Evolutionary conservation across 35 echinoderm and acorn worm species (phyloP), one percentile per base, ranked within the genome.

Genomic region (Lytechinus pictus): DNA sequence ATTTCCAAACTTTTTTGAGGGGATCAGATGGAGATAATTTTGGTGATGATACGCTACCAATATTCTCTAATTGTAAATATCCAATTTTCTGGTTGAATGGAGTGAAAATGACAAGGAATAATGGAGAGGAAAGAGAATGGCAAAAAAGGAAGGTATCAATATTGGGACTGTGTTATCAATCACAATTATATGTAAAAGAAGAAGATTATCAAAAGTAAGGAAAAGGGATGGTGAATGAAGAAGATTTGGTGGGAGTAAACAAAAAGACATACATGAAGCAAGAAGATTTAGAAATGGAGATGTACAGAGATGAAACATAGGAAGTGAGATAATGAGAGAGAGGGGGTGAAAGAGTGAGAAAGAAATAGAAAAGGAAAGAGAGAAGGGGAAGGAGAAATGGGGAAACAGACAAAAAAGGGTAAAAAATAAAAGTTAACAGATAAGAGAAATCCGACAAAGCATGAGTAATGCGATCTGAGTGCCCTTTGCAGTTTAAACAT

Each of bases 401-500:
- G 24, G 16, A 71, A 71, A 44, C 33, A 44, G 33, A 44, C 33
- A 0, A 44, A 44, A 44, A 44, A 44, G 2, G 33, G 33, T 44
- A 44, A 44, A 44, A 44, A 44, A 44, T 0, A n/a, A 44, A 44
- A 44, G 33, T 21, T 16, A 71, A 79, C 66, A 79, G 66, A 79
- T 3, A 79, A 79, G 66, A n/a, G 9, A 79, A n/a, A 79, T 79
- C 19, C 21, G 19, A 79, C 66, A 79, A 79, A 24, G 66, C 66
- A 79, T n/a, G 66, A n/a, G 66, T 24, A 79, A 79, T 79, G 19
- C n/a, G 66, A 79, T 79, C 66, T 79, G 21, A 79, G 16, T 79
- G 66, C 66, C 66, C 66, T 79, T 79, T 79, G 66, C 66, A 79
- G 66, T 79, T 79, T 79, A 79, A 79, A 79, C 66, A 79, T 79